phyloP scores from a whole-genome alignment of 2,888 invertebrate genomes.

The Ganaspis brasiliensis region DNA sequence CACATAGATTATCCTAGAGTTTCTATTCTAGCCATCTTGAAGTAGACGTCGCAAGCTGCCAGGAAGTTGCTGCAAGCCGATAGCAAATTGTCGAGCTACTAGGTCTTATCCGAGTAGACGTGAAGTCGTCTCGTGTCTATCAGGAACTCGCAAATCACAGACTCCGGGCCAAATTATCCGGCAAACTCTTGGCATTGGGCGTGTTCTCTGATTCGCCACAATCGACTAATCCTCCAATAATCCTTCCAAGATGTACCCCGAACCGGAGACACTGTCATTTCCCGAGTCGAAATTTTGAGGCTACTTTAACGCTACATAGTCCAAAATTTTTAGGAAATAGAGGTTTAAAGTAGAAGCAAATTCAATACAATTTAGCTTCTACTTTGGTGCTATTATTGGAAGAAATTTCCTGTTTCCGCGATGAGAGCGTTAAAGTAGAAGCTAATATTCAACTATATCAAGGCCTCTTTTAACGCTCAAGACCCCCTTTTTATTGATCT shows the following conservation, averaged over 20 bases:
- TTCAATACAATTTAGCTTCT: too few relatives aligned
- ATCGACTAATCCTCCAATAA: neutral
- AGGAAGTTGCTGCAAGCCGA: conserved; percentile 71
- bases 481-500: too few relatives aligned
- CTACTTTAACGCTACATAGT: too few relatives aligned
- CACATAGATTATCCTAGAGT: conserved; percentile 75
- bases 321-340: too few relatives aligned
- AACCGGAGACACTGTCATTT: neutral
- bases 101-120: conserved; percentile 58
- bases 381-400: too few relatives aligned
- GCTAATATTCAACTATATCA: too few relatives aligned
- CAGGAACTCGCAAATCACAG: conserved; percentile 71
- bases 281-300: too few relatives aligned
- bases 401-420: too few relatives aligned
- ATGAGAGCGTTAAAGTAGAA: too few relatives aligned
- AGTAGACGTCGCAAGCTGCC: conserved; percentile 67
- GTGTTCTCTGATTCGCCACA: conserved; percentile 41
- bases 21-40: conserved; percentile 66
- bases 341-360: too few relatives aligned
- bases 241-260: neutral
- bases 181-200: conserved; percentile 63
- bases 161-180: conserved; percentile 67
- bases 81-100: conserved; percentile 68
- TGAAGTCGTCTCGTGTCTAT: conserved; percentile 63
- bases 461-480: too few relatives aligned